phyloP scores from a whole-genome alignment of 92 coral and sea anemone genomes.

The Virgularia gustaviana region DNA sequence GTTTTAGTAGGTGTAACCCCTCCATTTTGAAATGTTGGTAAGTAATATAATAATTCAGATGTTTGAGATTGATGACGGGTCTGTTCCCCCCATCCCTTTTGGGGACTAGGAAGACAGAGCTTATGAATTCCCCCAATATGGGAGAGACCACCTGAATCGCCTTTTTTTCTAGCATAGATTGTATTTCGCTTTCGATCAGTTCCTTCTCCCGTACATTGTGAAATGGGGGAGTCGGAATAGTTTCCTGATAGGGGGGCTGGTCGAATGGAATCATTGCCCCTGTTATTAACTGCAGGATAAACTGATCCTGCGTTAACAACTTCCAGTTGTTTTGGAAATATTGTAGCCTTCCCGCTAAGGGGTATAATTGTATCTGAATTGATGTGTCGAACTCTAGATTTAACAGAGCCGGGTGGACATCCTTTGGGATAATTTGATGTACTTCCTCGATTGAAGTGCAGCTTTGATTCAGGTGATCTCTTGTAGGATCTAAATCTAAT shows the following conservation, averaged over 20 bases:
- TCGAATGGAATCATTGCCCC: constrained; percentile 27
- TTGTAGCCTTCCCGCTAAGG: too few species aligned
- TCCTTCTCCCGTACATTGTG: constrained; percentile 29
- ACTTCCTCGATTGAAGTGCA: too few species aligned
- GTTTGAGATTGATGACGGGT: constrained; percentile 39
- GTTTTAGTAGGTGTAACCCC: constrained; percentile 39
- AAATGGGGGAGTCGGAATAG: constrained; percentile 4
- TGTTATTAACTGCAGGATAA: not conserved
- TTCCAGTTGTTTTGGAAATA: too few species aligned
- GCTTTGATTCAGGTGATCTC: constrained; percentile 26
- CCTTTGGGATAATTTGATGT: too few species aligned
- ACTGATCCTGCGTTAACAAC: constrained; percentile 37
- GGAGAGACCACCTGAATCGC: constrained; percentile 45
- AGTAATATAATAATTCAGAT: constrained; percentile 25
- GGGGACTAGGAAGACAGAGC: constrained; percentile 34
- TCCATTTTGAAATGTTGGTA: too few species aligned
- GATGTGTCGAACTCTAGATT: too few species aligned
- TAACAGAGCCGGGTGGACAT: too few species aligned
- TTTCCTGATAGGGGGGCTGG: constrained; percentile 5
- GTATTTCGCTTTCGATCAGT: constrained; percentile 15
- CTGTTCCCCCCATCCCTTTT: constrained; percentile 43
- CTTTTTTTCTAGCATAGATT: constrained; percentile 33
- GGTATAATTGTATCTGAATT: too few species aligned
- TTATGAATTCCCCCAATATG: constrained; percentile 16
- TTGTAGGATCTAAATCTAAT: constrained; percentile 17